Conservation (phyloP, 2,113 vertebrate genomes). For the Nothoprocta perdicaria region DNA sequence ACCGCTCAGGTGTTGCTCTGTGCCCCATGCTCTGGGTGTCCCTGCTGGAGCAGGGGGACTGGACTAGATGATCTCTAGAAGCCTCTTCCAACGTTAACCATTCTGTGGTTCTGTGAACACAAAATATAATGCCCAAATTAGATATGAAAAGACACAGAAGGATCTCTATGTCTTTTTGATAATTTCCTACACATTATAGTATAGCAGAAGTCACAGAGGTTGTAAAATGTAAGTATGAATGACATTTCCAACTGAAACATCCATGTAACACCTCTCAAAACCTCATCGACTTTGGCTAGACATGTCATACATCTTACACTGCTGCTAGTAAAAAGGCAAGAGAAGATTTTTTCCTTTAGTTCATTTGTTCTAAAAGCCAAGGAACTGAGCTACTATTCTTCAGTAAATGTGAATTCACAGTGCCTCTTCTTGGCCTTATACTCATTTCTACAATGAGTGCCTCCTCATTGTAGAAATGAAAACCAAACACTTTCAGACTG, state of each 20-base stretch:
- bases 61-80: too few relatives aligned
- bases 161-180: neutral
- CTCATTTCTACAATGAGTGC: neutral
- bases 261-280: neutral
- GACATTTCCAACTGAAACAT: neutral
- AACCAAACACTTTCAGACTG: neutral
- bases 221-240: neutral
- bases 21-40: too few relatives aligned
- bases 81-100: too few relatives aligned
- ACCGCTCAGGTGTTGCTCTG: too few relatives aligned
- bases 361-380: neutral
- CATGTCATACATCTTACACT: neutral
- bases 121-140: neutral
- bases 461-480: neutral
- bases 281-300: neutral
- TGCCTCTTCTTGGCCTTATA: neutral
- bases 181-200: neutral
- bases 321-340: neutral
- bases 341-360: neutral
- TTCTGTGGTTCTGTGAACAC: too few relatives aligned
- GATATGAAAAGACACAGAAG: neutral
- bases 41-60: too few relatives aligned
- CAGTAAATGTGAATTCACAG: neutral
- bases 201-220: fast-evolving
- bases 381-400: neutral